Percentiles rank a stretch among this genome's conserved stretches.
Evolutionary conservation across 64 coral and sea anemone species (phyloP).

Genomic region (Cladopsammia gracilis): DNA sequence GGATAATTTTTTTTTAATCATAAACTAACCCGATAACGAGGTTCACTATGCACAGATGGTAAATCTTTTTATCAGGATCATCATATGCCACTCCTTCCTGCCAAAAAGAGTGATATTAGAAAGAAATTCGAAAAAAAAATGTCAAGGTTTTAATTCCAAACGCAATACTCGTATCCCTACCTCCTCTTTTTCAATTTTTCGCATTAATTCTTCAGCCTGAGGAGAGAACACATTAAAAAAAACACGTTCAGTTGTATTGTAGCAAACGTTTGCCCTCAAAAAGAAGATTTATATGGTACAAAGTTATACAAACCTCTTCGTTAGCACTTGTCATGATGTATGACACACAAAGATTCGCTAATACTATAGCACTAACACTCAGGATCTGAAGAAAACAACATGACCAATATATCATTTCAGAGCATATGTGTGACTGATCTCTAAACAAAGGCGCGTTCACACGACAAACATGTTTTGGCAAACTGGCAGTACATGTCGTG

Average conservation of each 20-base stretch:
- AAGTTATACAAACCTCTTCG: conserved; percentile 88
- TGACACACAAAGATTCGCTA: conserved; percentile 98
- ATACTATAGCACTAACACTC: conserved; percentile 96
- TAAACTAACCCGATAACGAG: conserved; percentile 92
- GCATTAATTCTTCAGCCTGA: conserved; percentile 99
- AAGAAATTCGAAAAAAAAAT: background rate
- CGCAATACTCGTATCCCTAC: background rate
- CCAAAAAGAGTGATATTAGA: background rate
- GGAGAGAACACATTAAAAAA: background rate
- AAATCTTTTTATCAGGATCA: conserved; percentile 99
- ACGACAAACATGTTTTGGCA: too few relatives aligned
- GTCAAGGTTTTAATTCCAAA: background rate
- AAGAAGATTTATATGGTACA: background rate
- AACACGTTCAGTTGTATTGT: background rate
- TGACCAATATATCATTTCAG: background rate
- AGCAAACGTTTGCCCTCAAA: background rate
- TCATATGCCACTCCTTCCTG: conserved; percentile 99
- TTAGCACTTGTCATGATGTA: conserved; percentile 99
- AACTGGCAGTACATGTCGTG: too few relatives aligned
- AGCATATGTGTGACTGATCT: background rate
- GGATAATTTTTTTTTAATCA: too few relatives aligned
- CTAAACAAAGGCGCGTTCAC: background rate
- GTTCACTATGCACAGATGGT: conserved; percentile 93
- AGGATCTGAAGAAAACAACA: conserved; percentile 82
- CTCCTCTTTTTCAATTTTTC: conserved; percentile 99